These are phyloP conservation scores for Pteria penguin DNA, from an alignment of 2,888 invertebrate genomes.

Conservation along the genomic window DNA sequence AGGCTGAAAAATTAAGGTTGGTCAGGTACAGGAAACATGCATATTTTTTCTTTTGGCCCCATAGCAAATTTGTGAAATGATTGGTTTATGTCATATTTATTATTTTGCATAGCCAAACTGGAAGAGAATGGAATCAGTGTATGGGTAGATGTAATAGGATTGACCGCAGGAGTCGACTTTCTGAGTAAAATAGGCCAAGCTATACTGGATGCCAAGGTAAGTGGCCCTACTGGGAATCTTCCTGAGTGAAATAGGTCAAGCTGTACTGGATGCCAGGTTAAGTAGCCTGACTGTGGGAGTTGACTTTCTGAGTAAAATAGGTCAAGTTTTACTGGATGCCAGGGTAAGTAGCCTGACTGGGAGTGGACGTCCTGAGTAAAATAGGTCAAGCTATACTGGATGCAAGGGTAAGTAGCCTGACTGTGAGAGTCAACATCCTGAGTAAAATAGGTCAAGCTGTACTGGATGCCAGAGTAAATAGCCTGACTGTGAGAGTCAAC, in stretches of 20 bases:
- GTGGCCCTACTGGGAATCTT: no score
- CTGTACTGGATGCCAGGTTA: no score
- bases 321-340: constrained; percentile 73
- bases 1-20: no score
- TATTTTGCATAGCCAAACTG: constrained; percentile 61
- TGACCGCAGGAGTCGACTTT: constrained; percentile 72
- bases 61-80: no score
- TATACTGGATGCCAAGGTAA: constrained; percentile 74
- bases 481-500: no score
- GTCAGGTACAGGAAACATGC: no score
- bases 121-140: constrained; percentile 68
- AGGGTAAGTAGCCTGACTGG: constrained; percentile 70
- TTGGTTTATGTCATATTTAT: no score
- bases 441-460: constrained; percentile 76
- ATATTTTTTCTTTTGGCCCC: no score
- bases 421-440: constrained; percentile 73
- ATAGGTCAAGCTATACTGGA: no score
- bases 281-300: constrained; percentile 69
- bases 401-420: constrained; percentile 63
- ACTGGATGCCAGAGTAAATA: constrained; percentile 71
- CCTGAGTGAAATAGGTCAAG: no score
- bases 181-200: constrained; percentile 75
- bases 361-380: no score
- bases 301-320: constrained; percentile 75
- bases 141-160: constrained; percentile 73